Evolutionary conservation across 2,888 invertebrate species (phyloP), one percentile per base, ranked within the genome.

Genomic region (Hesperia comma): DNA sequence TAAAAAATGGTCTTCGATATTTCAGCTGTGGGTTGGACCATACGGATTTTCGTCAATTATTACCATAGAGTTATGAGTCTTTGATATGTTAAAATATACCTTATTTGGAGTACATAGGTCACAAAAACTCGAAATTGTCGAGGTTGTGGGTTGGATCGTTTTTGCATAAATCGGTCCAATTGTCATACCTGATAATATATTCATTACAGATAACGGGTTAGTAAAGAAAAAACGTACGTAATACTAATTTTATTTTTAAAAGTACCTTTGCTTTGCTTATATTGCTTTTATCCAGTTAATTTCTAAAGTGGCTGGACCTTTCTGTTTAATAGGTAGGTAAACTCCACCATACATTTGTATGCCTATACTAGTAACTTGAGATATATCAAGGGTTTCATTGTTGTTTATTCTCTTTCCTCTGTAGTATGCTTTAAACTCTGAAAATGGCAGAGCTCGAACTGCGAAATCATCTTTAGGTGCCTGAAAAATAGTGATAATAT

Each of bases 341-440:
- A 95, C 95, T 14, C 95, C 95, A 19, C 95, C 95, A 74, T 94
- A 94, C 76, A 95, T 92, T 86, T 95, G 95, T 53, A 95, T 81
- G 6, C 95, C 95, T 70, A 95, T 87, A 80, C 93, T 94, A 2
- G 94, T 94, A 32, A 95, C 92, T 74, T 93, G 90, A 0, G 93
- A 83, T 54, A 86, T 83, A 77, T 95, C 94, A 19, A 95, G 80
- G 0, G 94, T 91, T 74, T 94, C 94, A 14, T 93, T 93, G 69
- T 93, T 87, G 68, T 91, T 92, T n/a, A 93, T 85, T 74, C 91
- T 85, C 74, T 89, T 91, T 8, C 95, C 95, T 73, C 95, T 88
- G 71, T 92, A 95, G 74, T 94, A 95, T 0, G 95, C 93, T 77
- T 94, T 93, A 76, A 95, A 95, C 63, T 94, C 90, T 0, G 86